Evolutionary conservation across 1,140 invertebrate species (phyloP).

Genomic region (Mercenaria mercenaria): DNA sequence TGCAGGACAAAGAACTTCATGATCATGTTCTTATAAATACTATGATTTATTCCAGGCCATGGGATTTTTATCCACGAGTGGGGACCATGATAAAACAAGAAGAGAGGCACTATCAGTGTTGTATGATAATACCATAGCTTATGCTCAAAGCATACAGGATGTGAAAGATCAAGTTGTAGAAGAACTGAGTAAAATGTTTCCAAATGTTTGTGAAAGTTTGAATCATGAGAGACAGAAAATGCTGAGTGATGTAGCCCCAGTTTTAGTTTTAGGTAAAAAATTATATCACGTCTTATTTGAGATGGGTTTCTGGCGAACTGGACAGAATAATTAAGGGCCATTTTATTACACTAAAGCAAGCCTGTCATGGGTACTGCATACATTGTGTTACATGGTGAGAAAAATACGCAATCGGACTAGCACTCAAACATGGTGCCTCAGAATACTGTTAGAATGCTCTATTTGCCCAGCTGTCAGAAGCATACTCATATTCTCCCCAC

Average conservation of each 20-base stretch:
- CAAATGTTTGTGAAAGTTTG: background rate
- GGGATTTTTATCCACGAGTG: background rate
- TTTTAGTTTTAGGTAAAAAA: constrained; percentile 46
- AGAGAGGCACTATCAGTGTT: constrained; percentile 6
- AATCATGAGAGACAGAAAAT: background rate
- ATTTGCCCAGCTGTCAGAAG: no score
- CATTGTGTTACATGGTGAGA: no score
- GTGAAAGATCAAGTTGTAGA: background rate
- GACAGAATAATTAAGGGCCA: background rate
- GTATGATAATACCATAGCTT: background rate
- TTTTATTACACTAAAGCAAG: background rate
- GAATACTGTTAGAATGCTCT: no score
- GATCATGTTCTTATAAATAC: no score
- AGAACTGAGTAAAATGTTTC: constrained; percentile 31
- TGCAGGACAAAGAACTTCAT: no score
- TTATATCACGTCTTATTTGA: no score
- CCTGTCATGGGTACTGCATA: no score
- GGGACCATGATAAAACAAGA: background rate
- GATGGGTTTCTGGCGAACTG: background rate
- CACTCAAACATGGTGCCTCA: no score
- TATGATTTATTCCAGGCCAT: background rate
- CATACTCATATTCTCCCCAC: no score
- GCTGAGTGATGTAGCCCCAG: constrained; percentile 21
- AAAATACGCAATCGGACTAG: background rate
- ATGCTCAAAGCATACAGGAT: background rate